Percentiles rank a stretch among this genome's conserved stretches.
Evolutionary conservation across 1,140 invertebrate species (phyloP).

Genomic region (Eupristina koningsbergeri): DNA sequence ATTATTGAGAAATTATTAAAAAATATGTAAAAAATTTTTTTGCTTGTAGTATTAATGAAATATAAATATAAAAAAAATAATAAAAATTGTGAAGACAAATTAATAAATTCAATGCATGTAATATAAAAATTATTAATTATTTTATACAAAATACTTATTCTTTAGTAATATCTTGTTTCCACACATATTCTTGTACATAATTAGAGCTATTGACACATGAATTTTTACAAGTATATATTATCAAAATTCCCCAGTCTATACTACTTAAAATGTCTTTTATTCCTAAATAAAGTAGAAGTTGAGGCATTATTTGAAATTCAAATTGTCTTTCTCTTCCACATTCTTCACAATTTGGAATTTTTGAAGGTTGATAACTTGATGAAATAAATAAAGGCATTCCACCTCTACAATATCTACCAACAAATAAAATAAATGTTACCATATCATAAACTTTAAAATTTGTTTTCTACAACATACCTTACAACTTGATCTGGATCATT

Average conservation of each 20-base stretch:
- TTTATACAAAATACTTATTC: neutral
- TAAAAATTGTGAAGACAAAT: no score
- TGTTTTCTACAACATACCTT: constrained; percentile 62
- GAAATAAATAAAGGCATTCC: constrained; percentile 89
- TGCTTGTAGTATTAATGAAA: no score
- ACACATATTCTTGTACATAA: constrained; percentile 86
- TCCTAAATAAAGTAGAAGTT: constrained; percentile 84
- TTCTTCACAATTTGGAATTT: constrained; percentile 83
- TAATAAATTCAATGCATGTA: neutral
- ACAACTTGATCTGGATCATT: constrained; percentile 84
- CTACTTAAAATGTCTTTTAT: constrained; percentile 80
- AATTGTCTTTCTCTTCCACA: constrained; percentile 86
- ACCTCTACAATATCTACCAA: constrained; percentile 81
- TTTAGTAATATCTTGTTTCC: constrained; percentile 88
- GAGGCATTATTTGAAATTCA: constrained; percentile 96
- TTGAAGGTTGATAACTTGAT: constrained; percentile 67
- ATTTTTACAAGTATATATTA: constrained; percentile 87
- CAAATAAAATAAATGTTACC: constrained; percentile 29
- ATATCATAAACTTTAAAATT: constrained; percentile 17
- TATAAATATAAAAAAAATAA: no score
- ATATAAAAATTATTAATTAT: neutral
- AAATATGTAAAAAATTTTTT: no score
- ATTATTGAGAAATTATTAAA: no score
- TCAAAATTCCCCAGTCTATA: constrained; percentile 92
- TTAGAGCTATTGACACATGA: constrained; percentile 79